Evolutionary conservation across 2,888 invertebrate genomes (phyloP), one percentile per base, ranked within the genome.

Genomic region (Sympetrum striolatum): DNA sequence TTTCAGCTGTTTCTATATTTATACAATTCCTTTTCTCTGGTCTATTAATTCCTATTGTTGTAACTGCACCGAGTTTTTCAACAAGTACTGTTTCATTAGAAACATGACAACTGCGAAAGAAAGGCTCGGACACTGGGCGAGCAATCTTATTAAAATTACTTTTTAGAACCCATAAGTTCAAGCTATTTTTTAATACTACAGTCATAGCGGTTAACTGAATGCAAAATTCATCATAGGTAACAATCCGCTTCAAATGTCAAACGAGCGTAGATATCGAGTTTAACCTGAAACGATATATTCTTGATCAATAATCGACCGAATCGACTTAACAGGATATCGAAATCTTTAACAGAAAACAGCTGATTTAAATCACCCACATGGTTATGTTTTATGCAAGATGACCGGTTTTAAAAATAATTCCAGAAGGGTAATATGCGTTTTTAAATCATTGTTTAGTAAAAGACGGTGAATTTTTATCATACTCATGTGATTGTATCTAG

Each of bases 11-110:
- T 2, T 94, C 94, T 53, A 95, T 95, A 93, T 98, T 96, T 0
- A 99, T 95, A 92, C 97, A 97, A 94, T 99, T 99, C 80, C 98
- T 95, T 92, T 96, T 96, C 58, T 95, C 95, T 15, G 98, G 97
- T 18, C 98, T 95, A 93, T 98, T 98, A 91, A 99, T 97, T n/a
- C 97, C 98, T 90, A 99, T 96, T 90, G 97, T 95, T 48, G 96
- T 96, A 22, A 98, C 94, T 37, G 95, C 93, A 14, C 96, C 96
- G 91, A 95, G 94, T 92, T 96, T 96, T 91, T 96, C 96, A 10
- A 96, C 92, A 4, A 95, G 90, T 18, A 96, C 93, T 14, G 64
- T 10, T 3, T 12, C 35, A 14, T 60, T n/a, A 35, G 8, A n/a
- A 22, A n/a, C 60, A 37, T 86, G 86, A 86, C 64, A 64, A n/a